Conservation (phyloP, 2,888 invertebrate genomes). For the Tetanocera ferruginea region DNA sequence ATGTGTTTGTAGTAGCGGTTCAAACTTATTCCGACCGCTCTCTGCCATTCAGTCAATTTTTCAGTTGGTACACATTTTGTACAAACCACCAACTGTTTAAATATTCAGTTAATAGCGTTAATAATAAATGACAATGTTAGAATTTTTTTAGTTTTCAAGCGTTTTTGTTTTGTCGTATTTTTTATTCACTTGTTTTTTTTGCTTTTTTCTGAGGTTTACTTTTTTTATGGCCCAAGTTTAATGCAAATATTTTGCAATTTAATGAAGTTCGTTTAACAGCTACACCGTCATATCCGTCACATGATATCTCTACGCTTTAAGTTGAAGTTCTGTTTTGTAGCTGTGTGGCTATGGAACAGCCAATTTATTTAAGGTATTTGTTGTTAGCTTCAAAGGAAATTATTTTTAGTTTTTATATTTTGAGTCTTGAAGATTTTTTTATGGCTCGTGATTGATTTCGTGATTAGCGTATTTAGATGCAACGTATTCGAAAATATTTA, state of each 20-base stretch:
- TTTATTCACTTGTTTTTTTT: not conserved
- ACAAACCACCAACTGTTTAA: constrained; percentile 57
- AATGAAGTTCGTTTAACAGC: constrained; percentile 23
- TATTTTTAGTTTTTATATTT: no score
- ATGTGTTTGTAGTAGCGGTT: constrained; percentile 2
- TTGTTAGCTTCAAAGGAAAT: no score
- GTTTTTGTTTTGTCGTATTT: not conserved
- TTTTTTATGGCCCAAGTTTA: not conserved
- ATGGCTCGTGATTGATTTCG: no score
- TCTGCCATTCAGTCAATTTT: not conserved
- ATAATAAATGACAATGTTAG: constrained; percentile 17
- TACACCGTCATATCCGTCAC: not conserved
- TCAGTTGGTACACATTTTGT: constrained; percentile 12
- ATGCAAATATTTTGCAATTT: constrained; percentile 30
- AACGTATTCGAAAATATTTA: no score
- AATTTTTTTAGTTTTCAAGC: constrained; percentile 14
- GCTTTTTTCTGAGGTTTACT: not conserved
- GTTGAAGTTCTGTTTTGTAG: not conserved
- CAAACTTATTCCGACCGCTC: not conserved
- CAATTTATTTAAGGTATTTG: no score
- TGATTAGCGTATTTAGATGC: no score
- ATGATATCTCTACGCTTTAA: not conserved
- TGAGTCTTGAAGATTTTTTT: no score
- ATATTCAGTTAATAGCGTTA: constrained; percentile 59
- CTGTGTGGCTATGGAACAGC: not conserved